Evolutionary conservation across 2,888 invertebrate genomes (phyloP).

Genomic region (Tachina lurida): DNA sequence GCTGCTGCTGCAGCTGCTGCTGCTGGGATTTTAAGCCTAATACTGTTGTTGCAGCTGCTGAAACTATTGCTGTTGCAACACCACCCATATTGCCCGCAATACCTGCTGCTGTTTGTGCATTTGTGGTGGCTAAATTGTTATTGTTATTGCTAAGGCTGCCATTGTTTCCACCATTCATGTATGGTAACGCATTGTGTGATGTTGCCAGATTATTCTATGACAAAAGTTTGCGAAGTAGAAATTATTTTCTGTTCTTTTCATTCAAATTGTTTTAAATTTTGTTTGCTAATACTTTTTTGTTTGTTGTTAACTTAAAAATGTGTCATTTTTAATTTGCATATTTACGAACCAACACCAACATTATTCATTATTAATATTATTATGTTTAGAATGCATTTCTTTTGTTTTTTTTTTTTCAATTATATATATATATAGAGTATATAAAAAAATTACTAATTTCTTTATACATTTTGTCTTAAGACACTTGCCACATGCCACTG

Average conservation of each 20-base stretch:
- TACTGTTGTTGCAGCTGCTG: conserved; percentile 60
- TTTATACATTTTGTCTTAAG: conserved; percentile 47
- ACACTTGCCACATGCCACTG: conserved; percentile 68
- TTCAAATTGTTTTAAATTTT: conserved; percentile 34
- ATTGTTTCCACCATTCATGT: conserved; percentile 69
- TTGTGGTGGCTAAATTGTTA: conserved; percentile 74
- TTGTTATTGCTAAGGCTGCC: conserved; percentile 62
- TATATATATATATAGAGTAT: conserved; percentile 21
- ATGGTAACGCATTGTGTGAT: conserved; percentile 71
- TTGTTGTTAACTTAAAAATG: conserved; percentile 52
- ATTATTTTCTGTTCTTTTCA: conserved; percentile 51
- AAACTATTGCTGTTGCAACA: conserved; percentile 48
- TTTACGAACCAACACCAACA: conserved; percentile 70
- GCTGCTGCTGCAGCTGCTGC: conserved; percentile 57
- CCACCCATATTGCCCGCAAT: conserved; percentile 45
- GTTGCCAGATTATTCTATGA: conserved; percentile 75
- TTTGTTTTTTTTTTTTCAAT: not conserved
- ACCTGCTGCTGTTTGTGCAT: conserved; percentile 70
- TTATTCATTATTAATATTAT: conserved; percentile 44
- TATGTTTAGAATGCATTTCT: conserved; percentile 30
- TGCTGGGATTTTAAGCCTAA: conserved; percentile 63
- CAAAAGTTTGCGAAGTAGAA: conserved; percentile 69
- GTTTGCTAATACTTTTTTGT: conserved; percentile 50
- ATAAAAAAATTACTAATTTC: conserved; percentile 39
- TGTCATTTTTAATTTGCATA: conserved; percentile 52